A percentile compares a stretch with the other conserved stretches of the same genome.
phyloP scores from a whole-genome alignment of 2,888 invertebrate species.

The Scaptomyza polygonia region DNA sequence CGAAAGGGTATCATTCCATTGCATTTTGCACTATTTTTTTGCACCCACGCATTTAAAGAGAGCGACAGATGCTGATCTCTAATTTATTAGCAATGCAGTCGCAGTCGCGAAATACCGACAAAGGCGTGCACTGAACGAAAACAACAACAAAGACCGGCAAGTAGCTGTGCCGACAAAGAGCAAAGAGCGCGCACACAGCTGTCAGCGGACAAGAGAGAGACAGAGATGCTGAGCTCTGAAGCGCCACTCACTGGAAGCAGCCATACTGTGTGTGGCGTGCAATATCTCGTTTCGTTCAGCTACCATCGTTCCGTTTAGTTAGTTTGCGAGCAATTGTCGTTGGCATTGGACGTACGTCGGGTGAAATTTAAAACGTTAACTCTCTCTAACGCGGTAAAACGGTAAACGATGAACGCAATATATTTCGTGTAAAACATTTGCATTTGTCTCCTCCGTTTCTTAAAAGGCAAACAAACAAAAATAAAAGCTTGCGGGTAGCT shows the following conservation, averaged over 20 bases:
- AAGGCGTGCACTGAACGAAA: slow-evolving; percentile 37
- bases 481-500: slow-evolving; percentile 25
- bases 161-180: slow-evolving; percentile 32
- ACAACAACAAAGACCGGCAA: slow-evolving; percentile 62
- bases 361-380: slow-evolving; percentile 10
- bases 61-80: slow-evolving; percentile 12
- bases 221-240: slow-evolving; percentile 12
- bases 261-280: slow-evolving; percentile 1
- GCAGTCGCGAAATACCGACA: slow-evolving; percentile 49
- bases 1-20: slow-evolving; percentile 10
- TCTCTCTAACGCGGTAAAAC: slow-evolving; percentile 27
- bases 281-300: slow-evolving; percentile 21
- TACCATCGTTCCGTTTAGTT: slow-evolving; percentile 23
- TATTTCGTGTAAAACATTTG: slow-evolving; percentile 25
- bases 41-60: slow-evolving; percentile 18
- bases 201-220: background rate
- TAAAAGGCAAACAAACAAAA: background rate
- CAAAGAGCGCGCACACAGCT: slow-evolving; percentile 35
- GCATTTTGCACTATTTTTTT: slow-evolving; percentile 3
- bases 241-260: slow-evolving; percentile 47
- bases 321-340: slow-evolving; percentile 82
- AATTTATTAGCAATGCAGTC: slow-evolving; percentile 49
- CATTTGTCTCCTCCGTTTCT: background rate
- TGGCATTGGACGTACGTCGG: slow-evolving; percentile 67
- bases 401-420: slow-evolving; percentile 16